Evolutionary conservation across 2,888 invertebrate species (phyloP).

Genomic region (Galeopsomyia nigrocyanea): DNA sequence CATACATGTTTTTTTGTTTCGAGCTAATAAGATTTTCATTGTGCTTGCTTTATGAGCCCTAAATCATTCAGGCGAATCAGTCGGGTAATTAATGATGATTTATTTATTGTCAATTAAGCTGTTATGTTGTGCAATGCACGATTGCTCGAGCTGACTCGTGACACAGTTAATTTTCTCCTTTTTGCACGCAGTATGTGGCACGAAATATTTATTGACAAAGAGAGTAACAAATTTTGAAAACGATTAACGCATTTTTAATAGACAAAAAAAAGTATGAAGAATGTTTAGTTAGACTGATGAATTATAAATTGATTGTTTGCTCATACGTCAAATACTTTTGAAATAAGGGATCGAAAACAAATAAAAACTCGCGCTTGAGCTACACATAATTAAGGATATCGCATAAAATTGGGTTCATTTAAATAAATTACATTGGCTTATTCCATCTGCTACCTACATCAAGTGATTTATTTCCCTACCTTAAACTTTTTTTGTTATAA

Average conservation of each 20-base stretch:
- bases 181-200: not conserved
- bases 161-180: constrained; percentile 1
- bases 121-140: constrained; percentile 22
- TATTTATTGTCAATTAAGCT: constrained; percentile 45
- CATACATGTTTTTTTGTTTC: not conserved
- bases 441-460: no score
- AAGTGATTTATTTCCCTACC: no score
- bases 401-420: no score
- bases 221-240: constrained; percentile 7
- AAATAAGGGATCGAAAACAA: no score
- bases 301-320: not conserved
- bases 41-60: constrained; percentile 35
- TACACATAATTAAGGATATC: no score
- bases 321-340: no score
- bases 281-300: constrained; percentile 14
- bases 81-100: constrained; percentile 44
- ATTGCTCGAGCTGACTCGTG: not conserved
- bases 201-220: constrained; percentile 29
- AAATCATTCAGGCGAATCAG: constrained; percentile 43
- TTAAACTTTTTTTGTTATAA: no score
- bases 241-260: constrained; percentile 19
- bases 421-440: no score
- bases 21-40: constrained; percentile 45
- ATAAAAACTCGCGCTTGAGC: no score
- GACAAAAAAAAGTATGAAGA: not conserved